Evolutionary conservation across 2,888 invertebrate species (phyloP), one percentile per base, ranked within the genome.

Genomic region (Blastobasis adustella): DNA sequence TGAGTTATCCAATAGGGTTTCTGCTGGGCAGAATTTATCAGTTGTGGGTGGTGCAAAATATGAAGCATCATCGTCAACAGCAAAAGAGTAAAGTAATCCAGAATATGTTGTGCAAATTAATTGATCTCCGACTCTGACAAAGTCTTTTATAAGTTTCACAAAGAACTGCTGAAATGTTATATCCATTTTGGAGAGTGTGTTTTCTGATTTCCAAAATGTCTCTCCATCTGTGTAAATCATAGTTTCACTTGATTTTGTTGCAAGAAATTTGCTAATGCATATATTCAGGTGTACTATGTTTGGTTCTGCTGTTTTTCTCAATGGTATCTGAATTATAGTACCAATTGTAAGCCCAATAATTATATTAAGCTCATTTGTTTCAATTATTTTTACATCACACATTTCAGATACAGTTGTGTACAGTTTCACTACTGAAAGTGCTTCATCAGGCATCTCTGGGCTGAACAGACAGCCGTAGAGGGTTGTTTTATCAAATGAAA

Each of bases 71-170:
- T 78, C 61, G 50, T 79, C 69, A 38, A 76, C 46, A 2, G 62
- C 51, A 53, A 85, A 72, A 55, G 61, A 64, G 55, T 86, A 84
- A 43, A 84, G 61, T 10, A 78, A 55, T 52, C 82, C 73, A 6
- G 62, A 62, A 51, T 65, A 87, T 53, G 86, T 81, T 3, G 79
- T 78, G 56, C 84, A 84, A 23, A 87, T 61, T 5, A 87, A 59
- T 61, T 68, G 62, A 49, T 79, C 70, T 8, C 64, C 71, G 46
- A 66, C 59, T 46, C 58, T 66, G 9, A 69, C 53, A 49, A 88
- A 79, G 53, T 87, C 84, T 54, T 80, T 79, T 0, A 77, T 65
- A 49, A 79, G 66, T 52, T 61, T 76, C 0, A 82, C 57, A 61
- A 76, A 74, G 7, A 77, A 64, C 53, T 81, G 71, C 6, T 57